Evolutionary conservation across 2,888 invertebrate genomes (phyloP), one percentile per base, ranked within the genome.

Genomic region (Synanthedon formicaeformis): DNA sequence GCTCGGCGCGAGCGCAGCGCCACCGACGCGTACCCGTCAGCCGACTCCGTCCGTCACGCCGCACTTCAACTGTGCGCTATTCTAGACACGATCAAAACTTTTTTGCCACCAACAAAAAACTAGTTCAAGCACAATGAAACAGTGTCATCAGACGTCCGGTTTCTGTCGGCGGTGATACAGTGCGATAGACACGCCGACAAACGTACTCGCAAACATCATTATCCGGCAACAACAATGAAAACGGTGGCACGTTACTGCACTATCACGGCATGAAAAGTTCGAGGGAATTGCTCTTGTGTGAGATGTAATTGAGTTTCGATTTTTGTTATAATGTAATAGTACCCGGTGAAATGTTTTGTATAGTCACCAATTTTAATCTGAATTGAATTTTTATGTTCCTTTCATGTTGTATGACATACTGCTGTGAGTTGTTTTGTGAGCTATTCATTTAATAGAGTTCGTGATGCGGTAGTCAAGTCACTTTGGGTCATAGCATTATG

Each of bases 401-500:
- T 71, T 70, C 62, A 63, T 63, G 63, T 63, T 61, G 57, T 60
- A 60, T 64, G 62, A 57, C 60, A 66, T 64, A 71, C 69, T 69
- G 71, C 65, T 61, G 58, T 63, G 57, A 57, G 56, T 63, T 63
- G 67, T 62, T 34, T 66, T 68, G 68, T 67, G 67, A 66, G 61
- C 65, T 62, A 61, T 62, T 58, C 60, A 62, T 64, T 68, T 66
- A 67, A 73, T 67, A 66, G 67, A 67, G 60, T 63, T 73, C 73
- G 73, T 75, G 71, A 73, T 67, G 65, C 60, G 34, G 34, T 54
- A 58, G 63, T 64, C 70, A 71, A 70, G 69, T 69, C 68, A 68
- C 68, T 63, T 54, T 61, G 57, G 55, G 58, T 45, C 45, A 41
- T 41, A 41, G 41, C 4, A 12, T 41, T 13, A 41, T 41, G 13